phyloP scores from a whole-genome alignment of 2,888 invertebrate species.

The Catocala sponsa region DNA sequence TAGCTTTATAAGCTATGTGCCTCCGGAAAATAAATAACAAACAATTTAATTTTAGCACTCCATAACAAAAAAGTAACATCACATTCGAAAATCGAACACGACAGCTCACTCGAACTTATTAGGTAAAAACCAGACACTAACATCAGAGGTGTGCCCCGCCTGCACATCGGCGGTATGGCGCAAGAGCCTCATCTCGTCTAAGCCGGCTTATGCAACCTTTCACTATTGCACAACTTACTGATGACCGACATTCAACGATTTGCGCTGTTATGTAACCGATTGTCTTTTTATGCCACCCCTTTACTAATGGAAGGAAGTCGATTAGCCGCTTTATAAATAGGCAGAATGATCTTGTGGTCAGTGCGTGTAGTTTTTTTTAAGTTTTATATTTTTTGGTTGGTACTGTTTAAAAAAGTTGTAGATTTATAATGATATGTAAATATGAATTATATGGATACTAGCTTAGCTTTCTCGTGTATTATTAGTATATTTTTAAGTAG shows the following conservation, averaged over 20 bases:
- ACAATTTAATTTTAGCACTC: too few relatives aligned
- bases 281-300: conserved; percentile 64
- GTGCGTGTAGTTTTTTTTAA: conserved; percentile 7
- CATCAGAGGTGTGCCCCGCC: conserved; percentile 26
- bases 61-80: too few relatives aligned
- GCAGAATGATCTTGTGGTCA: conserved; percentile 10
- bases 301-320: conserved; percentile 49
- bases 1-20: too few relatives aligned
- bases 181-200: conserved; percentile 79
- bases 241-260: conserved; percentile 82
- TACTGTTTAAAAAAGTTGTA: background rate
- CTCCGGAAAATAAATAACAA: too few relatives aligned
- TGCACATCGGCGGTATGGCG: conserved; percentile 42
- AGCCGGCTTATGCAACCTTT: conserved; percentile 83
- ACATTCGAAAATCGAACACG: too few relatives aligned
- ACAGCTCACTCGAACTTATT: background rate
- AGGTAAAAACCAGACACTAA: conserved; percentile 21
- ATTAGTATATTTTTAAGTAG: too few relatives aligned
- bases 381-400: background rate
- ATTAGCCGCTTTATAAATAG: conserved; percentile 23
- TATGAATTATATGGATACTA: too few relatives aligned
- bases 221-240: conserved; percentile 76
- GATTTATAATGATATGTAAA: too few relatives aligned
- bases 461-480: too few relatives aligned
- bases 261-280: conserved; percentile 76